Conservation (phyloP, 1,140 invertebrate genomes). For the Drosophila lowei region DNA sequence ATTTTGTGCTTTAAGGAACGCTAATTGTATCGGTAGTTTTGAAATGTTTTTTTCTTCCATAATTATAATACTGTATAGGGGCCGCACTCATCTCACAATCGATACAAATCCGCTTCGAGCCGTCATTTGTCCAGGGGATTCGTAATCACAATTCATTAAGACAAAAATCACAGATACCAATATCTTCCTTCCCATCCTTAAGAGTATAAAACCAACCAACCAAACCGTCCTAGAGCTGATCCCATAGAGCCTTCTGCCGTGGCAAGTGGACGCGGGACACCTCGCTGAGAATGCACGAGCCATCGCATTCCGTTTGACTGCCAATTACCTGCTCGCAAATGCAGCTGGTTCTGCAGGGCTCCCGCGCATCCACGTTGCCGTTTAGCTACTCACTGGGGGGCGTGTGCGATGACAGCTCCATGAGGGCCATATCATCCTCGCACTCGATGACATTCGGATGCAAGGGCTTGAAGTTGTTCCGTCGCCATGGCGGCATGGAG, state of each 20-base stretch:
- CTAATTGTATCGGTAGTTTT: background rate
- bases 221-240: background rate
- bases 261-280: constrained; percentile 68
- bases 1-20: constrained; percentile 24
- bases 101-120: constrained; percentile 15
- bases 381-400: constrained; percentile 61
- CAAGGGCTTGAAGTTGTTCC: constrained; percentile 75
- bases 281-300: constrained; percentile 73
- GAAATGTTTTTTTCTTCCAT: background rate
- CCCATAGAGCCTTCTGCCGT: too few relatives aligned
- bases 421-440: constrained; percentile 69
- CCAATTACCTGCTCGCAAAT: constrained; percentile 76
- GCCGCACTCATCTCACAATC: constrained; percentile 37
- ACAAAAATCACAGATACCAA: constrained; percentile 63
- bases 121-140: constrained; percentile 36
- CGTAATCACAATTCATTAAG: constrained; percentile 75
- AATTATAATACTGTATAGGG: constrained; percentile 72
- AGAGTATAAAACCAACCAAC: background rate
- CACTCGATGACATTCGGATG: constrained; percentile 75
- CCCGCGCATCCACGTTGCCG: constrained; percentile 27
- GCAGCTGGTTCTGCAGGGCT: constrained; percentile 50
- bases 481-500: constrained; percentile 68
- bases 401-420: constrained; percentile 65
- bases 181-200: too few relatives aligned
- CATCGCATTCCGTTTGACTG: constrained; percentile 70